phyloP scores from a whole-genome alignment of 2,888 invertebrate genomes.

The Chorisops tibialis region DNA sequence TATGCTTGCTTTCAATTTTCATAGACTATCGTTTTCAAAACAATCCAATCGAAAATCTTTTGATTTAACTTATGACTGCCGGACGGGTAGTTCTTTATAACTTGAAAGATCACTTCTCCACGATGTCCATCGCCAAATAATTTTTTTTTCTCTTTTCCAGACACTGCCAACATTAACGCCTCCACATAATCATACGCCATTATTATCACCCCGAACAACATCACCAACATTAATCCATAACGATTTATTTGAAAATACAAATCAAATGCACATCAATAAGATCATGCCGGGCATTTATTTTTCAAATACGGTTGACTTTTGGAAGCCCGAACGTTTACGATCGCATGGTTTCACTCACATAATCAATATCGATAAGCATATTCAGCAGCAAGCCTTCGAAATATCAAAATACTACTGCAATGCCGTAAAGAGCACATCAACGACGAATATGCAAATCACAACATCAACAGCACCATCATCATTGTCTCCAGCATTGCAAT shows the following conservation, averaged over 20 bases:
- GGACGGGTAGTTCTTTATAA: too few relatives aligned
- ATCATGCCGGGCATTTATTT: slow-evolving; percentile 43
- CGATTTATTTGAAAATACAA: not conserved
- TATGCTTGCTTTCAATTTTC: too few relatives aligned
- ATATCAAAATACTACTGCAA: not conserved
- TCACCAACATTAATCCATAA: not conserved
- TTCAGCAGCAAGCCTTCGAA: slow-evolving; percentile 34
- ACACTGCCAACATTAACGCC: slow-evolving; percentile 19
- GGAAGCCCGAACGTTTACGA: slow-evolving; percentile 40
- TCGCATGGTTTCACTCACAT: slow-evolving; percentile 42
- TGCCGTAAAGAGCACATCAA: not conserved
- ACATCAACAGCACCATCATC: not conserved
- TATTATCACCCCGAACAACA: not conserved
- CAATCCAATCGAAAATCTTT: too few relatives aligned
- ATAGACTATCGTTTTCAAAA: too few relatives aligned
- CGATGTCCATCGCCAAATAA: too few relatives aligned
- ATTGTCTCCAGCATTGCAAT: not conserved
- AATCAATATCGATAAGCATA: slow-evolving; percentile 43
- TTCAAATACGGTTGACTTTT: slow-evolving; percentile 39
- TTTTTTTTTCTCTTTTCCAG: slow-evolving; percentile 6
- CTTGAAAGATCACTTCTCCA: too few relatives aligned
- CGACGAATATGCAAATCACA: not conserved
- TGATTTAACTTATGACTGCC: too few relatives aligned
- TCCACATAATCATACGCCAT: not conserved
- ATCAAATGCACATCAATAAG: slow-evolving; percentile 37